Conservation (phyloP, 1,140 invertebrate genomes). For the Pogonomyrmex barbatus region DNA sequence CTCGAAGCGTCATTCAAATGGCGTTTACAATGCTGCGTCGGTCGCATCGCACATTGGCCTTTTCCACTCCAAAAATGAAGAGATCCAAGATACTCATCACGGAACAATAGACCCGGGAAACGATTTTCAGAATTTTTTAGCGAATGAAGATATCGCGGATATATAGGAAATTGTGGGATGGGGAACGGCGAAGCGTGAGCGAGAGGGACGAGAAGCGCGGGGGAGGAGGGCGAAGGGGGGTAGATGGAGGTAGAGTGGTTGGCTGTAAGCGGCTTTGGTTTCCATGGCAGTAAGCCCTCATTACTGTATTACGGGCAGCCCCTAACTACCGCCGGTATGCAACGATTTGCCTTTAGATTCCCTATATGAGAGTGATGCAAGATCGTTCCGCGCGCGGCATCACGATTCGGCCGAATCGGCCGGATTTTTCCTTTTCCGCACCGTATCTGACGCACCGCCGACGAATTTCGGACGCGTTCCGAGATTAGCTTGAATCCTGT, state of each 20-base stretch:
- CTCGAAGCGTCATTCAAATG: not conserved
- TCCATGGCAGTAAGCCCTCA: conserved; percentile 87
- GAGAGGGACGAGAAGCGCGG: conserved; percentile 54
- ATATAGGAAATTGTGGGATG: conserved; percentile 72
- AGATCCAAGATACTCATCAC: conserved; percentile 47
- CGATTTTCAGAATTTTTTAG: conserved; percentile 77
- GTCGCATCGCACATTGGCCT: conserved; percentile 21
- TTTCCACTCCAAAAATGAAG: conserved; percentile 11
- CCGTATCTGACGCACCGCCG: conserved; percentile 58
- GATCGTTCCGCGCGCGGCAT: conserved; percentile 66
- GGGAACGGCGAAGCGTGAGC: conserved; percentile 22
- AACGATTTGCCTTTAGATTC: conserved; percentile 81
- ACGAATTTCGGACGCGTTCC: conserved; percentile 46
- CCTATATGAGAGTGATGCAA: conserved; percentile 72
- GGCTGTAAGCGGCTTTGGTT: conserved; percentile 86
- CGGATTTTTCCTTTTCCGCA: conserved; percentile 67
- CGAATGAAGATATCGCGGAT: conserved; percentile 81
- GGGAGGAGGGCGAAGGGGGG: conserved; percentile 63
- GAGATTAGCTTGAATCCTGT: conserved; percentile 55
- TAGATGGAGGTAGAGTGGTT: conserved; percentile 82
- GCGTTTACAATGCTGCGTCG: not conserved
- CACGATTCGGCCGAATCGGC: conserved; percentile 40
- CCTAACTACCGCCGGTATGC: conserved; percentile 84
- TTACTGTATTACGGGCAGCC: conserved; percentile 86
- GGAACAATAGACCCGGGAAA: conserved; percentile 59